phyloP scores from a whole-genome alignment of 2,113 vertebrate genomes.

The Cettia cetti region DNA sequence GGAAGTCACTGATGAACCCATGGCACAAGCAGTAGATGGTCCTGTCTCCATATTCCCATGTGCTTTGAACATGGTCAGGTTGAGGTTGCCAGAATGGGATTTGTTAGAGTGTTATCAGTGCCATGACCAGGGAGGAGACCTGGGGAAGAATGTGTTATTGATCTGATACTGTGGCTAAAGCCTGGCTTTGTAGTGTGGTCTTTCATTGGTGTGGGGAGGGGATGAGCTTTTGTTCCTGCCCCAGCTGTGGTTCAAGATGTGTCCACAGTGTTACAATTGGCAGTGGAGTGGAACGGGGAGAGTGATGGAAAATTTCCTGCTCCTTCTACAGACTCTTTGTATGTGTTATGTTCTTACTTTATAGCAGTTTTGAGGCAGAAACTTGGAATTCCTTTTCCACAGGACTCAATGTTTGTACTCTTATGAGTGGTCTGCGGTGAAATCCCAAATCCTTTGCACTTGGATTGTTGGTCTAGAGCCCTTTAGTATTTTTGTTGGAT shows the following conservation, averaged over 20 bases:
- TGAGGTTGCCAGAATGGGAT: not conserved
- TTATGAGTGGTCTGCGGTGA: not conserved
- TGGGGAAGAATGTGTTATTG: not conserved
- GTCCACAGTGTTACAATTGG: not conserved
- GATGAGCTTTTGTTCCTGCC: not conserved
- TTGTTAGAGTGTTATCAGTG: not conserved
- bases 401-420: not conserved
- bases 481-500: not conserved
- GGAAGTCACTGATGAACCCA: not conserved
- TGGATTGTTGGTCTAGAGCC: not conserved
- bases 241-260: not conserved
- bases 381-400: not conserved
- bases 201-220: not conserved
- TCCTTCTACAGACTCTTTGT: not conserved
- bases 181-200: not conserved
- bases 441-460: not conserved
- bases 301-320: not conserved
- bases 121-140: not conserved
- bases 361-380: not conserved
- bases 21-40: not conserved
- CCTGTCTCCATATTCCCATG: fast-evolving
- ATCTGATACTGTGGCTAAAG: not conserved
- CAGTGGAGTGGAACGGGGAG: not conserved
- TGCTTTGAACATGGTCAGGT: not conserved
- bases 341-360: not conserved